Conservation (phyloP, 2,113 vertebrate species). For the Oenanthe oenanthe region DNA sequence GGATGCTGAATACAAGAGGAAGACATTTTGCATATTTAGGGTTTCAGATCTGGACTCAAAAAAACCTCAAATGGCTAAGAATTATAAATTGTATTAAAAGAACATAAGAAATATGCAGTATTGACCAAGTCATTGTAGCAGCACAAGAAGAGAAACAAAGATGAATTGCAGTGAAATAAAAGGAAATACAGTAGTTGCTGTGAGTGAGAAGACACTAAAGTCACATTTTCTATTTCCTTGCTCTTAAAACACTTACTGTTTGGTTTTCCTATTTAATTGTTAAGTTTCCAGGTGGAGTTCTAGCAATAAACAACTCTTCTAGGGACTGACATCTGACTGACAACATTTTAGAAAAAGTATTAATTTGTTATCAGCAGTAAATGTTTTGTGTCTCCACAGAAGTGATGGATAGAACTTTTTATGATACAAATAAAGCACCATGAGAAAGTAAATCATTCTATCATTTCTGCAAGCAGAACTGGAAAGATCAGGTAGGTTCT, state of each 20-base stretch:
- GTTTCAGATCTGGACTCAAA: neutral
- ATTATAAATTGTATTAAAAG: neutral
- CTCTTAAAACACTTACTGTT: neutral
- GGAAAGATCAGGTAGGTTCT: neutral
- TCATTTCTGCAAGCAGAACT: neutral
- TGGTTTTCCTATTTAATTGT: constrained; percentile 24
- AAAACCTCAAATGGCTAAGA: neutral
- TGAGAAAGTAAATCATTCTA: constrained; percentile 17
- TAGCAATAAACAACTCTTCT: neutral
- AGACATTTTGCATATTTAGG: neutral
- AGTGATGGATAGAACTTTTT: constrained; percentile 24
- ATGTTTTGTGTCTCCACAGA: neutral
- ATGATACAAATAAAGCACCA: constrained; percentile 4
- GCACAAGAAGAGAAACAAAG: neutral
- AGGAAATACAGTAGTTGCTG: neutral
- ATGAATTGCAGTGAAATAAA: neutral
- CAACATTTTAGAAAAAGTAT: constrained; percentile 23
- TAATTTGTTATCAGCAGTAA: constrained; percentile 33
- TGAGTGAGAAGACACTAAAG: neutral
- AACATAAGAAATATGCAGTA: neutral
- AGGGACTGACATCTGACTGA: constrained; percentile 34
- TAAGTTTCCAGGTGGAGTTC: neutral
- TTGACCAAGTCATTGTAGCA: neutral
- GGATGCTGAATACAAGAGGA: neutral
- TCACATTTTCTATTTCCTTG: neutral